Evolutionary conservation across 2,888 invertebrate species (phyloP), one percentile per base, ranked within the genome.

Genomic region (Luperina testacea): DNA sequence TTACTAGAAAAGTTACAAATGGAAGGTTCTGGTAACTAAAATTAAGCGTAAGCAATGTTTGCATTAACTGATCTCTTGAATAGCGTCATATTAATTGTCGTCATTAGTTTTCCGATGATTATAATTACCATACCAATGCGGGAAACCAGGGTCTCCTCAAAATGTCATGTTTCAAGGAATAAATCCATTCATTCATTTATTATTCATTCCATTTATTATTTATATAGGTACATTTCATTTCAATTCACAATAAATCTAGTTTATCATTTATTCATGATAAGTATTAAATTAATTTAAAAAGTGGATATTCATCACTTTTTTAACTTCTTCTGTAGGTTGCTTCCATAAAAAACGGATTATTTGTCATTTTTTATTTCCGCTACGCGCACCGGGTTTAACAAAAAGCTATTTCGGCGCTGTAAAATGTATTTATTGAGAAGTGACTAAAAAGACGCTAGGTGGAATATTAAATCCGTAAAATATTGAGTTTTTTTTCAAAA

Each of bases 361-460:
- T 86, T 80, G 75, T 89, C 89, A 91, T 92, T 92, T 91, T 90
- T 91, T 90, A 92, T 92, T 92, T 92, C 91, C 91, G 90, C 81
- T 85, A 64, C 82, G 76, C 75, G 79, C 71, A 81, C 80, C 77
- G 75, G 42, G 57, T 78, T 82, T 79, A 67, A 83, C 80, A 83
- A 88, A 90, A 90, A 87, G 85, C 86, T 84, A 84, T 91, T 90
- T 85, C 84, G 51, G 74, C 73, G 85, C 73, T 88, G 74, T 86
- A 84, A 90, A 91, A 88, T 82, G 72, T 86, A 85, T 91, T 90
- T 89, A 89, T 90, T 86, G 83, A 80, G 75, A 82, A 87, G 70
- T 88, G 87, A 90, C 91, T 89, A 85, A 89, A 90, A 90, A 88
- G 79, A 87, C 79, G 82, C 84, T 75, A 45, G 71, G 75, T 70